These are phyloP conservation scores for Gasterosteus aculeatus DNA, from an alignment of 2,113 vertebrate genomes.

Conservation along the genomic window DNA sequence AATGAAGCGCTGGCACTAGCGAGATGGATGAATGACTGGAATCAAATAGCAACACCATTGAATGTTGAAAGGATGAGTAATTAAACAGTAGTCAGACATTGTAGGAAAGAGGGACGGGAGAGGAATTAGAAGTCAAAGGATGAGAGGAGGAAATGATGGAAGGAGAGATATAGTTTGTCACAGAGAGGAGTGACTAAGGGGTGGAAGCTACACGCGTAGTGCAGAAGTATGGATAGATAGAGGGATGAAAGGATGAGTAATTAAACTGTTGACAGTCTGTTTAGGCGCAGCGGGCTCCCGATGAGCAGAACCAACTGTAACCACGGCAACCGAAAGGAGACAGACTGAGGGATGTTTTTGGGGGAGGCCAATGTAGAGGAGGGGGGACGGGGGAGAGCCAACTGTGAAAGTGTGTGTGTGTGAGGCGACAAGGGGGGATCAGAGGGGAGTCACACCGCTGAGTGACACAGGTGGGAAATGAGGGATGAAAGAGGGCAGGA, in stretches of 20 bases:
- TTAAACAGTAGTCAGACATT: slow-evolving; percentile 23
- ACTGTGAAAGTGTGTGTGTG: slow-evolving; percentile 8
- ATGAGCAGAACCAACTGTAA: slow-evolving; percentile 75
- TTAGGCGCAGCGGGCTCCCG: slow-evolving; percentile 72
- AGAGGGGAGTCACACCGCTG: not conserved
- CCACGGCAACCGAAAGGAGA: slow-evolving; percentile 70
- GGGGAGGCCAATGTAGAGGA: slow-evolving; percentile 14
- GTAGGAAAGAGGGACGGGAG: not conserved
- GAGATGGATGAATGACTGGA: slow-evolving; percentile 14
- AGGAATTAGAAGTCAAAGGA: slow-evolving; percentile 2
- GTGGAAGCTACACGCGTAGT: slow-evolving; percentile 27
- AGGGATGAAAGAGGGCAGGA: not conserved
- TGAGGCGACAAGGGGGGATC: slow-evolving; percentile 9
- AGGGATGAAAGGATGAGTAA: slow-evolving; percentile 72
- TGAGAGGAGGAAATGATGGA: slow-evolving; percentile 16
- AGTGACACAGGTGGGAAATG: not conserved
- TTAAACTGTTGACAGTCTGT: slow-evolving; percentile 78
- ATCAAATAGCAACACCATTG: slow-evolving; percentile 7
- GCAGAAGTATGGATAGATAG: slow-evolving; percentile 27
- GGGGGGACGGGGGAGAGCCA: slow-evolving; percentile 12
- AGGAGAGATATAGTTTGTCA: slow-evolving; percentile 15
- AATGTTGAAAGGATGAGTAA: slow-evolving; percentile 36
- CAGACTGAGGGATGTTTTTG: slow-evolving; percentile 53
- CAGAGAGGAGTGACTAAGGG: slow-evolving; percentile 21
- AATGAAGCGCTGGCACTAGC: slow-evolving; percentile 25